phyloP scores from a whole-genome alignment of 2,113 vertebrate genomes.

The Tragulus kanchil region DNA sequence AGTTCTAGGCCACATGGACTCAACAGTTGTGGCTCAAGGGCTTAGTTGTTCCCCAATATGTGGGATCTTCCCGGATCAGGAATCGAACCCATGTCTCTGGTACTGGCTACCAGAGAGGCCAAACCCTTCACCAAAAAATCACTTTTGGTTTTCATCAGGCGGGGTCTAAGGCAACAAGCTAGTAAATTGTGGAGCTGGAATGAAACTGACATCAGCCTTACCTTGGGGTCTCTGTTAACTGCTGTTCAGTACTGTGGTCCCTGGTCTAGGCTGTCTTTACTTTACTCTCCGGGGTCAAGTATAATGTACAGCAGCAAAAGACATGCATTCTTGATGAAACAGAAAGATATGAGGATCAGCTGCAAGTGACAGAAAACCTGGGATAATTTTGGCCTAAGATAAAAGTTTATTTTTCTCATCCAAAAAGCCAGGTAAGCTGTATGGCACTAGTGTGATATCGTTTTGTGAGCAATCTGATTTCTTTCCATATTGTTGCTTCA shows the following conservation, averaged over 20 bases:
- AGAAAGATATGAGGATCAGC: background rate
- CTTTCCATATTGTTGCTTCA: background rate
- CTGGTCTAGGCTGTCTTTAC: background rate
- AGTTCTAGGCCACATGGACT: too few species aligned
- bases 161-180: background rate
- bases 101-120: too few species aligned
- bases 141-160: too few species aligned
- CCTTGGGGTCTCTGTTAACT: background rate
- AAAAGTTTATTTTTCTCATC: background rate
- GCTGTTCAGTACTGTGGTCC: background rate
- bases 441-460: background rate
- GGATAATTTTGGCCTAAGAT: background rate
- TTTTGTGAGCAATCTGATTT: background rate
- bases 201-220: background rate
- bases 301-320: background rate
- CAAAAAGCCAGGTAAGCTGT: background rate
- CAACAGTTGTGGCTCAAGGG: too few species aligned
- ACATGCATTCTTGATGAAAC: background rate
- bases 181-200: background rate
- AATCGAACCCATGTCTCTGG: too few species aligned
- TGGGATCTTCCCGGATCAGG: too few species aligned
- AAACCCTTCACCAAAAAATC: too few species aligned
- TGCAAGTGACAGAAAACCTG: background rate
- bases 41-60: too few species aligned
- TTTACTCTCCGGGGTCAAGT: background rate